phyloP scores from a whole-genome alignment of 2,797 vertebrate genomes.

The Perodicticus potto region DNA sequence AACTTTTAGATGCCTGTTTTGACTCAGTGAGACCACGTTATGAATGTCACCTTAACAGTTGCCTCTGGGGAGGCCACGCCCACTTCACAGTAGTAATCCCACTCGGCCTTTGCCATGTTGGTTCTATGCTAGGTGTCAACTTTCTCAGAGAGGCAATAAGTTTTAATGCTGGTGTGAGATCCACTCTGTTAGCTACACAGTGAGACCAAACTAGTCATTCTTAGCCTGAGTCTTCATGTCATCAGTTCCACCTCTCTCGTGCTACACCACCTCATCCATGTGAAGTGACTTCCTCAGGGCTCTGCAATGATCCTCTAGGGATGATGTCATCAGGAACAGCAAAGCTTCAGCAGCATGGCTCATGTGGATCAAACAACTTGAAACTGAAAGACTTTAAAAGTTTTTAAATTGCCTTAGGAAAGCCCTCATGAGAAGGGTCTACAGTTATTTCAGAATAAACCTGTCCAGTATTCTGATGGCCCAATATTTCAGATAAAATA shows the following conservation, averaged over 20 bases:
- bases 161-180: slow-evolving; percentile 45
- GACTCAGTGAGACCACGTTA: neutral
- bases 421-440: neutral
- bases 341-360: neutral
- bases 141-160: slow-evolving; percentile 56
- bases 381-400: neutral
- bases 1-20: slow-evolving; percentile 34
- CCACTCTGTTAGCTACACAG: neutral
- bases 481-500: slow-evolving; percentile 24
- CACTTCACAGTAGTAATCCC: neutral
- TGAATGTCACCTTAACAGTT: slow-evolving; percentile 26
- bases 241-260: neutral
- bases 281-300: neutral
- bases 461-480: neutral
- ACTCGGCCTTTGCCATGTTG: slow-evolving; percentile 15
- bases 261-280: neutral
- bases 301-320: neutral
- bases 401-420: slow-evolving; percentile 51
- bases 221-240: neutral
- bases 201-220: neutral
- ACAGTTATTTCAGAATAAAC: slow-evolving; percentile 14
- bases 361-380: neutral
- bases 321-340: neutral
- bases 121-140: neutral
- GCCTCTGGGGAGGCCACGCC: neutral